phyloP scores from a whole-genome alignment of 2,113 vertebrate species.

The Vombatus ursinus region DNA sequence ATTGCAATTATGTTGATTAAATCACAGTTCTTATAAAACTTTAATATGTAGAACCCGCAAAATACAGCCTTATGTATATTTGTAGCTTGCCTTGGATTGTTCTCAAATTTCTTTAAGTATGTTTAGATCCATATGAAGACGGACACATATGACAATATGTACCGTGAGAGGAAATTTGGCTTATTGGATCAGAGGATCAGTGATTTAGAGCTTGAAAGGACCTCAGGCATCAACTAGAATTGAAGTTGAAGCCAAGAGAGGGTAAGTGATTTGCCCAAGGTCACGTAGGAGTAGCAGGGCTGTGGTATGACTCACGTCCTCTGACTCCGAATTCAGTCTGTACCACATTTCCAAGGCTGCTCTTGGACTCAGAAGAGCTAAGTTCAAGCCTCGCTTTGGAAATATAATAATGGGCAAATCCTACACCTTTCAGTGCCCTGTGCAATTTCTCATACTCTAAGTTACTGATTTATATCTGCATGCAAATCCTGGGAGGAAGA shows the following conservation, averaged over 20 bases:
- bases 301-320: background rate
- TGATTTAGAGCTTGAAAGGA: background rate
- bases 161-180: background rate
- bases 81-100: background rate
- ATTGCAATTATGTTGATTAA: constrained; percentile 23
- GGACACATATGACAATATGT: background rate
- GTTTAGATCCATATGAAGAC: background rate
- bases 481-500: background rate
- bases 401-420: background rate
- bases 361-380: background rate
- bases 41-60: background rate
- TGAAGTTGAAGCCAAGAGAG: background rate
- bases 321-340: background rate
- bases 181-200: background rate
- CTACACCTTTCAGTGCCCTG: background rate
- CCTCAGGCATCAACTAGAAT: background rate
- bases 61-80: background rate
- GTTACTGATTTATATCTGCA: background rate
- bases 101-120: background rate
- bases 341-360: background rate
- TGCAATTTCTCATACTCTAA: background rate
- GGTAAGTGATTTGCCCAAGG: background rate
- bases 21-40: constrained; percentile 48
- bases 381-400: background rate
- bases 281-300: background rate